Percentiles rank a stretch among this genome's conserved stretches.
These are phyloP conservation scores for Pharmacophagus antenor DNA, from an alignment of 2,888 invertebrate genomes.

Conservation along the genomic window DNA sequence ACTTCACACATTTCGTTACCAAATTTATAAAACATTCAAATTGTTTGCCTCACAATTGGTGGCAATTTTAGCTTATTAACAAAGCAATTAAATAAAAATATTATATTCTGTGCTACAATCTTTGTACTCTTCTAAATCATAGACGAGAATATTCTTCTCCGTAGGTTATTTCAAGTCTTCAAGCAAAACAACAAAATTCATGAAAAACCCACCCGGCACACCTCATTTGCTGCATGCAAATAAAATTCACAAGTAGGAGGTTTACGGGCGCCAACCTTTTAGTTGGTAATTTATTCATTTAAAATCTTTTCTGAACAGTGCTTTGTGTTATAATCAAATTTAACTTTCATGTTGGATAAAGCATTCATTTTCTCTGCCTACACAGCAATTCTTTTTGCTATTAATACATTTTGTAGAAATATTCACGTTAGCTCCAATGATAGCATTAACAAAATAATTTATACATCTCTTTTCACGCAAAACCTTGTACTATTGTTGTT, in stretches of 20 bases:
- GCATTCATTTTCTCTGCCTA: too few species aligned
- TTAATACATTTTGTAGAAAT: background rate
- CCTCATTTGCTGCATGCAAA: constrained; percentile 77
- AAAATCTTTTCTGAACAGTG: constrained; percentile 39
- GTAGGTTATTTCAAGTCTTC: constrained; percentile 72
- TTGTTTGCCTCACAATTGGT: constrained; percentile 15
- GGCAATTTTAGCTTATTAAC: background rate
- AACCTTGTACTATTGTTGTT: background rate
- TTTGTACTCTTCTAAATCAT: constrained; percentile 33
- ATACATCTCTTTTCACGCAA: too few species aligned
- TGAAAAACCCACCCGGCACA: constrained; percentile 71
- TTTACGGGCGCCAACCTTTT: constrained; percentile 48
- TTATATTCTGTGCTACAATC: constrained; percentile 1
- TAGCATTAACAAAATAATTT: too few species aligned
- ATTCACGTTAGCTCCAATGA: too few species aligned
- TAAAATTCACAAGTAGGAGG: constrained; percentile 74
- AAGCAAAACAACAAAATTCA: constrained; percentile 69
- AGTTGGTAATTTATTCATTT: constrained; percentile 49
- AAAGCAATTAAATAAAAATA: background rate
- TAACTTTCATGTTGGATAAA: background rate
- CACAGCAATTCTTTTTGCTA: background rate
- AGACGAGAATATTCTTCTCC: constrained; percentile 58
- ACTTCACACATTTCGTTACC: background rate
- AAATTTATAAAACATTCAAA: background rate
- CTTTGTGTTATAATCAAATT: background rate